phyloP scores from a whole-genome alignment of 2,888 invertebrate species.

The Alitta virens region DNA sequence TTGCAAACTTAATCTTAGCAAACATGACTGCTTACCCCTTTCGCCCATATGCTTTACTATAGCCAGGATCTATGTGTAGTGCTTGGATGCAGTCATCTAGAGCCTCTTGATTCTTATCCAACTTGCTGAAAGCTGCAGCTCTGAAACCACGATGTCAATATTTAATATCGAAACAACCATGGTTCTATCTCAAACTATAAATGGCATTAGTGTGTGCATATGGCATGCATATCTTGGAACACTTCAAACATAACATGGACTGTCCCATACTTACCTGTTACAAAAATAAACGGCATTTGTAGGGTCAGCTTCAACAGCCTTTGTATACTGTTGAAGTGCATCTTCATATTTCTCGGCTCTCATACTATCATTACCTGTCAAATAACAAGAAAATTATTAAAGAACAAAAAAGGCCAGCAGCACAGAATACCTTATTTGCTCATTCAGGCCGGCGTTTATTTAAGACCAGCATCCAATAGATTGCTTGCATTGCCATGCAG shows the following conservation, averaged over 20 bases:
- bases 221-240: too few relatives aligned
- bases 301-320: slow-evolving; percentile 83
- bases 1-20: too few relatives aligned
- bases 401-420: not conserved
- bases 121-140: slow-evolving; percentile 90
- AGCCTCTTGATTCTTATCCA: slow-evolving; percentile 79
- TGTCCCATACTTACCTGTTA: slow-evolving; percentile 71
- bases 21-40: slow-evolving; percentile 65
- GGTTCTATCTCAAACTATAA: too few relatives aligned
- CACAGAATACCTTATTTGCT: not conserved
- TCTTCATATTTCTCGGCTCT: slow-evolving; percentile 72
- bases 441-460: too few relatives aligned
- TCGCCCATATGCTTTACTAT: slow-evolving; percentile 92
- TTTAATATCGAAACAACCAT: too few relatives aligned
- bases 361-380: slow-evolving; percentile 72
- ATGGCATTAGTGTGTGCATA: too few relatives aligned
- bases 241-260: too few relatives aligned
- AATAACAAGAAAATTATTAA: too few relatives aligned
- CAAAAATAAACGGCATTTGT: slow-evolving; percentile 93
- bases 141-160: too few relatives aligned
- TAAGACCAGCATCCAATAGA: too few relatives aligned
- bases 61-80: slow-evolving; percentile 81
- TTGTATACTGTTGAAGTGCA: slow-evolving; percentile 80
- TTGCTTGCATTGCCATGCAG: too few relatives aligned
- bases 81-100: slow-evolving; percentile 89